A percentile compares a stretch with the other conserved stretches of the same genome.
Evolutionary conservation across 2,113 vertebrate species (phyloP).

Genomic region (Struthio camelus): DNA sequence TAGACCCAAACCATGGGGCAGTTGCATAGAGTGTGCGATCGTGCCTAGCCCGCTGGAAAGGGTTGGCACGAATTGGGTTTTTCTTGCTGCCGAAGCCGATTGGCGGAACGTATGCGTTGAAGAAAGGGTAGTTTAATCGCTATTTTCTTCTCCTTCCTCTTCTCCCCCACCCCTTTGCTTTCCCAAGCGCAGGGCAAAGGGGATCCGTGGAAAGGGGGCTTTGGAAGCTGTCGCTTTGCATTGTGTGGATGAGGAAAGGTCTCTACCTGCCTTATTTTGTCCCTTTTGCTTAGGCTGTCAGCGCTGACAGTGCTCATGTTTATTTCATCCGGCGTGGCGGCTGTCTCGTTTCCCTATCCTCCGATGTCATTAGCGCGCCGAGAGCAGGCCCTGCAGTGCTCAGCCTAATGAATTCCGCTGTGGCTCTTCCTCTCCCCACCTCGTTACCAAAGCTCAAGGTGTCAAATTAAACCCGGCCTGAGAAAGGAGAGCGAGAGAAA

Average conservation of each 20-base stretch:
- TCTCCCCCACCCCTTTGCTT: background rate
- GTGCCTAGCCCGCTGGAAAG: background rate
- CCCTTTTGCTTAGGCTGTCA: slow-evolving; percentile 87
- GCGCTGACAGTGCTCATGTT: slow-evolving; percentile 96
- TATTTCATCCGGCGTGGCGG: slow-evolving; percentile 92
- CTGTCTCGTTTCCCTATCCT: slow-evolving; percentile 93
- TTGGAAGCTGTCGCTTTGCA: slow-evolving; percentile 81
- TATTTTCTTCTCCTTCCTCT: background rate
- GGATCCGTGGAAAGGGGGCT: background rate
- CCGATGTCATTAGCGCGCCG: slow-evolving; percentile 93
- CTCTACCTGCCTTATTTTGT: slow-evolving; percentile 87
- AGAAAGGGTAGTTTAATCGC: slow-evolving; percentile 48
- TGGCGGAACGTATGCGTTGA: slow-evolving; percentile 46
- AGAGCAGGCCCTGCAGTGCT: slow-evolving; percentile 91
- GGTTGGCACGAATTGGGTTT: slow-evolving; percentile 12
- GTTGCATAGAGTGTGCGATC: rapidly evolving
- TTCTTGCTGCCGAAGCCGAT: slow-evolving; percentile 20
- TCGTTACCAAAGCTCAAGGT: slow-evolving; percentile 95
- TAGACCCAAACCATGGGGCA: background rate
- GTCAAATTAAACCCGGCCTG: slow-evolving; percentile 95
- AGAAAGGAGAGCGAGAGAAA: slow-evolving; percentile 72
- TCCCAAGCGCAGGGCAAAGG: background rate
- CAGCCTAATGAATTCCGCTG: slow-evolving; percentile 97
- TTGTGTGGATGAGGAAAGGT: slow-evolving; percentile 84
- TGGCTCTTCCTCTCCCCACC: slow-evolving; percentile 84